Evolutionary conservation across 1,140 invertebrate species (phyloP).

Genomic region (Trypoxylus dichotomus): DNA sequence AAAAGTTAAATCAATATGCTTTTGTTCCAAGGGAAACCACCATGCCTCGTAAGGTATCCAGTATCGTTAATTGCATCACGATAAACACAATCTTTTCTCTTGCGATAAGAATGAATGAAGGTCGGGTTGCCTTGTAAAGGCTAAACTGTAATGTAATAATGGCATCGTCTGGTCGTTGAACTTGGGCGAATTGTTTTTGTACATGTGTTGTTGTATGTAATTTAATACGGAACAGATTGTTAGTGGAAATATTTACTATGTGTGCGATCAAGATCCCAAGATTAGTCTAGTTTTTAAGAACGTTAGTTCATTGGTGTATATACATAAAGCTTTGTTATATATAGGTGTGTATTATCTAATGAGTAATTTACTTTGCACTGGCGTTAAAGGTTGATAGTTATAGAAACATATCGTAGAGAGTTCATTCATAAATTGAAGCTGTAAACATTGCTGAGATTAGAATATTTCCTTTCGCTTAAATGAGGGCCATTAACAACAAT

Average conservation of each 20-base stretch:
- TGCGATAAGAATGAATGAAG: neutral
- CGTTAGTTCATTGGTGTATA: no score
- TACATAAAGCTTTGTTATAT: no score
- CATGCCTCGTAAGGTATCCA: neutral
- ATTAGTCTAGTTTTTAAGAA: neutral
- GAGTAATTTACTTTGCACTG: no score
- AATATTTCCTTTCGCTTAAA: no score
- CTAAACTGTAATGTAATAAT: neutral
- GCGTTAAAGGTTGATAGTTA: no score
- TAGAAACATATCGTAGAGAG: no score
- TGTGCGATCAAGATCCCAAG: neutral
- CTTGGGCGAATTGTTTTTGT: constrained; percentile 16
- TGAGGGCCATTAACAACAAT: no score
- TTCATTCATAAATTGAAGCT: no score
- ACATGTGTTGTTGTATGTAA: constrained; percentile 9
- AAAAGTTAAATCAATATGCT: no score
- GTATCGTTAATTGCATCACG: constrained; percentile 3
- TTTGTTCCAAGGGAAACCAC: no score
- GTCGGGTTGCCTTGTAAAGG: constrained; percentile 15
- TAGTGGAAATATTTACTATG: neutral
- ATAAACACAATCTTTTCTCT: neutral
- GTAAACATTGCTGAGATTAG: no score
- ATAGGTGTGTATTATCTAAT: no score
- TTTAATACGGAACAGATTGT: constrained; percentile 22
- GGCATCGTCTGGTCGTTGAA: constrained; percentile 10